Evolutionary conservation across 2,113 vertebrate species (phyloP), one percentile per base, ranked within the genome.

Genomic region (Catharus bicknelli): DNA sequence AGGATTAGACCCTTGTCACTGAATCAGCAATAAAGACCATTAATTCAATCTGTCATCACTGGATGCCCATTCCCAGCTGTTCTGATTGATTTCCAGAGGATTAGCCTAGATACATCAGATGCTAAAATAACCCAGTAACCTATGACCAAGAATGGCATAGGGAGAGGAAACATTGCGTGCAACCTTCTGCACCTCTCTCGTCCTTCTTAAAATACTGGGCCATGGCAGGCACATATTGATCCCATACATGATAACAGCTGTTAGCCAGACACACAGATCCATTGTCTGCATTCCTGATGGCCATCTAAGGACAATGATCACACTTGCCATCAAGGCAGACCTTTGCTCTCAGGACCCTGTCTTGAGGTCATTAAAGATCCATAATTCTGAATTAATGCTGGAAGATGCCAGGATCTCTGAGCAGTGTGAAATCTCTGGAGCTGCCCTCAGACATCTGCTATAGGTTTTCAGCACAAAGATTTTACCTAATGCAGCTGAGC

Each of bases 11-110:
- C 42, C 61, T 47, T 72, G 85, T 83, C 79, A 47, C 43, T 83
- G 83, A 91, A 86, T 72, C 5, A 4, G 42, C 0, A 0, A 75
- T 80, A 91, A 94, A 94, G 85, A 85, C 72, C 85, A 95, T 96
- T 95, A 91, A 90, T 82, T 85, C 26, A 12, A 40, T 92, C 93
- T 94, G 90, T 93, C 86, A 79, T 86, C 76, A 43, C 79, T 88
- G 47, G 51, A 34, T 90, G 50, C 43, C 72, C 69, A 66, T 82
- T 95, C 70, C 64, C 82, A 90, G 83, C 88, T 92, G 79, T 95
- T 79, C 83, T 84, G 54, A 92, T 90, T 88, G 88, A 93, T 88
- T 95, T 85, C 74, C 73, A 74, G 88, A 59, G 85, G 87, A 88
- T 87, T 92, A 95, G 57, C 63, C 66, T 25, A 30, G 47, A 55